Evolutionary conservation across 2,888 invertebrate species (phyloP), one percentile per base, ranked within the genome.

Genomic region (Chloroclystis v-ata): DNA sequence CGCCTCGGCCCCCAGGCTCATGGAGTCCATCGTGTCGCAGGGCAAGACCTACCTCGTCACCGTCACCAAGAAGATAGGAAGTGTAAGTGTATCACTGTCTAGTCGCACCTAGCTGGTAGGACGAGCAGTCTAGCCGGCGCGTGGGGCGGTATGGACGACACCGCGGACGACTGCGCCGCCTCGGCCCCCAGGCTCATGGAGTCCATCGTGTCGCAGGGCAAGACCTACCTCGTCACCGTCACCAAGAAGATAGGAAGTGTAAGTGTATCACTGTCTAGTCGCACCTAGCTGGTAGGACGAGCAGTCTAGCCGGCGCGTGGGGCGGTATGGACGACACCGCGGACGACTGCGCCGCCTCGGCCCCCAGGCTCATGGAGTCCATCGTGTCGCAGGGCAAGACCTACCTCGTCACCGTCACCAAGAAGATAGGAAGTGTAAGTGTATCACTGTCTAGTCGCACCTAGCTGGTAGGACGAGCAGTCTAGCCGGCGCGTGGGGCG

Each of bases 1-100:
- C 5, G 26, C 1, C 8, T 26, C 26, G 20, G 26, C 26, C 5
- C 26, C 26, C 26, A 26, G 9, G 26, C 26, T 26, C 8, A 26
- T 26, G 26, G 7, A 26, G 9, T 9, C 20, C 20, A 20, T 20
- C 5, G 20, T 20, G 35, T 78, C 77, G 24, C 76, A 79, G 65
- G 85, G 85, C 8, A 78, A 80, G 67, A 80, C 82, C 1, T 84
- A 86, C 63, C 75, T 83, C 52, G 82, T 85, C 61, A 82, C 83
- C 6, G 67, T 82, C 47, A 77, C 72, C 28, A 81, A 80, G 75
- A 78, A 76, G 65, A 84, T 86, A 8, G 85, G 85, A 56, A 81
- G 81, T 37, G 83, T 84, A 44, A 75, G 79, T 77, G 20, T 20
- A 5, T 5, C 20, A 20, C 20, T 20, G 3, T 20, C 20, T 20